These are phyloP conservation scores for Neocrepidodera transversa DNA, from an alignment of 2,888 invertebrate species.

Conservation along the genomic window DNA sequence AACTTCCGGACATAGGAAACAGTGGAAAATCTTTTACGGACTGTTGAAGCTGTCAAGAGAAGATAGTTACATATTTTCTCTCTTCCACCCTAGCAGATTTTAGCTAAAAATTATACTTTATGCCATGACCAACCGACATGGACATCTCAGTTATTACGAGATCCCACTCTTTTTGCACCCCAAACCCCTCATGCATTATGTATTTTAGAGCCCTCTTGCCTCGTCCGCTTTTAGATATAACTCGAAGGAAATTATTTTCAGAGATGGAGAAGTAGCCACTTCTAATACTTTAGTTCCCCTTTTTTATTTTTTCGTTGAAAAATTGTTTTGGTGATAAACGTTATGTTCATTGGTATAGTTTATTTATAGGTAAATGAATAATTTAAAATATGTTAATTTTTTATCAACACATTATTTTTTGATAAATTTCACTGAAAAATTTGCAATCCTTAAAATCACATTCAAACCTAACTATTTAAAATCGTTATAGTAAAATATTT, in stretches of 20 bases:
- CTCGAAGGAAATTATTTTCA: slow-evolving; percentile 38
- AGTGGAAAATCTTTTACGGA: slow-evolving; percentile 37
- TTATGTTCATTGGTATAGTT: too few species aligned
- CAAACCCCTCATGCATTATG: slow-evolving; percentile 54
- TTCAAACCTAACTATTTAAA: too few species aligned
- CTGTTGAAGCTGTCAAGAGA: slow-evolving; percentile 50
- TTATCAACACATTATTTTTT: too few species aligned
- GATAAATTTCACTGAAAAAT: too few species aligned
- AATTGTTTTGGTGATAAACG: background rate
- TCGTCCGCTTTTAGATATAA: slow-evolving; percentile 35
- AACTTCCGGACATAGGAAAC: too few species aligned
- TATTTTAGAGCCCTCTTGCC: slow-evolving; percentile 42
- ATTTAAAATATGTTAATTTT: too few species aligned
- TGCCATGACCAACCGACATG: slow-evolving; percentile 54
- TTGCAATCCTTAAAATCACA: too few species aligned
- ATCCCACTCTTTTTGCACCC: slow-evolving; percentile 41
- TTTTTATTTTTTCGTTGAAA: background rate
- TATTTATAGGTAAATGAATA: too few species aligned
- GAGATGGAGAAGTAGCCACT: slow-evolving; percentile 11
- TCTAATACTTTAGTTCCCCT: background rate
- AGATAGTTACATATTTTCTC: slow-evolving; percentile 58
- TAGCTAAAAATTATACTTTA: slow-evolving; percentile 58
- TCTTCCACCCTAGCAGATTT: slow-evolving; percentile 57
- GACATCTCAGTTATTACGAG: slow-evolving; percentile 54
- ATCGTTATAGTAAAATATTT: too few species aligned